A percentile compares a stretch with the other conserved stretches of the same genome.
These are phyloP conservation scores for Molothrus aeneus DNA, from an alignment of 2,797 vertebrate species.

Conservation along the genomic window DNA sequence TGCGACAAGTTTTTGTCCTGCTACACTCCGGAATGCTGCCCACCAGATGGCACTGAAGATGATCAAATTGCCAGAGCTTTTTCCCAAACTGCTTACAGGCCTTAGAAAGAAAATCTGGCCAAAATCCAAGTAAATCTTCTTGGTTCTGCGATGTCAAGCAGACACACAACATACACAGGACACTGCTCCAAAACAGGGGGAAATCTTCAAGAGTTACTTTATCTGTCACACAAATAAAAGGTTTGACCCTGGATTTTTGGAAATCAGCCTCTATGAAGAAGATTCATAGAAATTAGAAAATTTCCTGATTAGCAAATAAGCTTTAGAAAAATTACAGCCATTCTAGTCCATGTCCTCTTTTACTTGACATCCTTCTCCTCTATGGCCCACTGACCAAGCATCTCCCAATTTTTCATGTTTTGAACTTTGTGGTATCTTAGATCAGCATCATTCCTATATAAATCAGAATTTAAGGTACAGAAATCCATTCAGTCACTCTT, in stretches of 20 bases:
- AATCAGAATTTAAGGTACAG: neutral
- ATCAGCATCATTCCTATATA: neutral
- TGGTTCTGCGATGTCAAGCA: neutral
- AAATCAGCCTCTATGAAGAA: neutral
- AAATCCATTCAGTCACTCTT: neutral
- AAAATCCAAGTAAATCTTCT: neutral
- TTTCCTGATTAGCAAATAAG: neutral
- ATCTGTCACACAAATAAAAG: neutral
- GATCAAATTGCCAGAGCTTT: neutral
- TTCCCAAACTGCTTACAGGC: neutral
- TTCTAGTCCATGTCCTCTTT: neutral
- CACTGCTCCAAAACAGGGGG: neutral
- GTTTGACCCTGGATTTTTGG: neutral
- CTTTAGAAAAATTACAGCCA: neutral
- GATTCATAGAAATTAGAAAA: neutral
- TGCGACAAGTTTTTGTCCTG: neutral
- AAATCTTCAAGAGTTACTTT: neutral
- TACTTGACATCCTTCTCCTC: neutral
- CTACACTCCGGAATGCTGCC: neutral
- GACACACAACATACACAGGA: neutral
- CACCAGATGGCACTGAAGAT: conserved; percentile 57
- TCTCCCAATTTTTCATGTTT: neutral
- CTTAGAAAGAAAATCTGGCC: neutral
- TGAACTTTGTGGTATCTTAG: neutral
- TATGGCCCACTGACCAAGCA: neutral